A percentile compares a stretch with the other conserved stretches of the same genome.
Evolutionary conservation across 2,113 vertebrate genomes (phyloP).

Genomic region (Tamias sibiricus): DNA sequence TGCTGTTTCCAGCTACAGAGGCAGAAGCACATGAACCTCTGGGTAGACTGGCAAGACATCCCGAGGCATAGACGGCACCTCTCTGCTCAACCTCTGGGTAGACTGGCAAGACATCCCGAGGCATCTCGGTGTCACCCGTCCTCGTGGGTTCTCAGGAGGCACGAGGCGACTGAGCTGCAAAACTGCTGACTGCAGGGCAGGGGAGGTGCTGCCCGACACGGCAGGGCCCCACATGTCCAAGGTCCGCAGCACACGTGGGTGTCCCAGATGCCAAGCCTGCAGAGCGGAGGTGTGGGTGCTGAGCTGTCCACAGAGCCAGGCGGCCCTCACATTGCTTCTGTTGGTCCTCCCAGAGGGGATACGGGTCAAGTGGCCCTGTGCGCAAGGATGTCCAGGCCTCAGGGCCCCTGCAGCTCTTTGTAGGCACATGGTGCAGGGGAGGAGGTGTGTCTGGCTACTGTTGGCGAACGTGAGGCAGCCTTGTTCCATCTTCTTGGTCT

Average conservation of each 20-base stretch:
- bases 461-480: neutral
- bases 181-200: neutral
- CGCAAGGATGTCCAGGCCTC: neutral
- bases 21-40: constrained; percentile 23
- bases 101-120: no score
- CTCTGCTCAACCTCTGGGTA: no score
- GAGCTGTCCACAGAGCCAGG: neutral
- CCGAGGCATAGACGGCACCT: no score
- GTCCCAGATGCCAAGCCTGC: no score
- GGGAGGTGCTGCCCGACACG: neutral
- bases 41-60: no score
- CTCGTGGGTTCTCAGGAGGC: no score
- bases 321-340: neutral
- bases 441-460: neutral
- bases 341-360: neutral
- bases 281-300: neutral
- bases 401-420: neutral
- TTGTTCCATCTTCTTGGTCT: neutral
- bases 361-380: rapidly evolving
- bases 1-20: neutral
- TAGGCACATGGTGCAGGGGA: neutral
- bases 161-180: neutral
- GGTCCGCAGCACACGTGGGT: rapidly evolving
- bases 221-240: neutral
- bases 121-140: no score